These are phyloP conservation scores for Molossus alvarezi DNA, from an alignment of 2,797 vertebrate genomes.

Conservation along the genomic window DNA sequence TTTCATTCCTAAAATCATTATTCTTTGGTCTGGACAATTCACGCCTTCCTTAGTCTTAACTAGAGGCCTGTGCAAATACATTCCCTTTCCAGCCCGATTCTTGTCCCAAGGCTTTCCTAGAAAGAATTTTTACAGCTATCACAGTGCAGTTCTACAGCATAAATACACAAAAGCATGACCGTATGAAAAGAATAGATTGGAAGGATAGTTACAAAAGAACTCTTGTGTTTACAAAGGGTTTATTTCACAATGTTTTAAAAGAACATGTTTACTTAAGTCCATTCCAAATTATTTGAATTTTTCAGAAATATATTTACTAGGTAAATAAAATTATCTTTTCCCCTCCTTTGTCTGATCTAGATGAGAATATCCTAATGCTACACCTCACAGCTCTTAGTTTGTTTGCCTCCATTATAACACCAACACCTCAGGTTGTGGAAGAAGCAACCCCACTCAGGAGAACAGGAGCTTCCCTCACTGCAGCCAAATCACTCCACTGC, in stretches of 20 bases:
- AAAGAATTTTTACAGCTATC: neutral
- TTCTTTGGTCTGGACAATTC: neutral
- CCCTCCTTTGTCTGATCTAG: slow-evolving; percentile 55
- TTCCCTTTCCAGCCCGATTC: neutral
- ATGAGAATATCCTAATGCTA: slow-evolving; percentile 59
- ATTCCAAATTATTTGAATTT: slow-evolving; percentile 65
- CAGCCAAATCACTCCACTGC: neutral
- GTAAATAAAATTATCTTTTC: slow-evolving; percentile 64
- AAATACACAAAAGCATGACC: slow-evolving; percentile 17
- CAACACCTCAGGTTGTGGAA: slow-evolving; percentile 27
- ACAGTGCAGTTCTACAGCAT: neutral
- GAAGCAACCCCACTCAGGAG: slow-evolving; percentile 26
- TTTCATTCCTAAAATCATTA: neutral
- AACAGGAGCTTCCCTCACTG: neutral
- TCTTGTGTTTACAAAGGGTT: slow-evolving; percentile 34
- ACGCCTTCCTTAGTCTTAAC: slow-evolving; percentile 8
- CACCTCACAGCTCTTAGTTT: slow-evolving; percentile 43
- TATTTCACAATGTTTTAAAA: slow-evolving; percentile 44
- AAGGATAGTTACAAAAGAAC: slow-evolving; percentile 11
- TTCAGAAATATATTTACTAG: slow-evolving; percentile 62
- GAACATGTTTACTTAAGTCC: slow-evolving; percentile 30
- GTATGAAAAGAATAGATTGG: neutral
- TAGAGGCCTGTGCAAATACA: neutral
- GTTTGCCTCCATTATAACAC: slow-evolving; percentile 45
- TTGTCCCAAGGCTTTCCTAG: neutral